Evolutionary conservation across 1,140 invertebrate genomes (phyloP), one percentile per base, ranked within the genome.

Genomic region (Caerostris extrusa): DNA sequence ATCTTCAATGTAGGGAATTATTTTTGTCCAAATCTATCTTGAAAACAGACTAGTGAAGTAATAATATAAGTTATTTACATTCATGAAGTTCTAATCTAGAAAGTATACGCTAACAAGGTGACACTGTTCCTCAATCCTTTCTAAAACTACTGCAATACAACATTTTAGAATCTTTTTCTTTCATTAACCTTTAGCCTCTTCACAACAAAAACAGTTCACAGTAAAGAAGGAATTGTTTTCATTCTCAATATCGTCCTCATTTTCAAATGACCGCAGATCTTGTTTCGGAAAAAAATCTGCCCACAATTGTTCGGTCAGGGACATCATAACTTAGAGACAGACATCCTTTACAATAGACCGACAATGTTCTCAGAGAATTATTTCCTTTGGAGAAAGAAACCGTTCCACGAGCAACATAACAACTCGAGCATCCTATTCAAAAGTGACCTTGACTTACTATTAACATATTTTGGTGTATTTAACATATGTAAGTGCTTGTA

Each of bases 271-370:
- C 8, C 71, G 8, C n/a, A 85, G 55, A 56, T 85, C 5, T 57
- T 17, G 83, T 57, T 85, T 5, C 34, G 83, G n/a, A 17, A 85
- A 85, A 67, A 85, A 85, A 85, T 19, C 56, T 58, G 7, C 61
- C 64, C 86, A 88, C 60, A 88, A 88, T 64, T 17, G 4, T 50
- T 34, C 50, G 57, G 86, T 88, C 61, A 88, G 34, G 61, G 86
- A 8, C 86, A 12, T 88, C 86, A 67, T 88, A 88, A 88, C 60
- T 88, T 88, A 88, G 64, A 34, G 61, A 88, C 64, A 67, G 55
- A n/a, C 71, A 77, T 77, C 71, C 71, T 50, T 34, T 12, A 77
- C 8, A 77, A 53, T 77, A 64, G 50, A 77, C 5, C 71, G 71
- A 77, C 71, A 77, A 14, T 77, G 71, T 77, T 50, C 71, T 77